A percentile compares a stretch with the other conserved stretches of the same genome.
Conservation (phyloP, 30 jellyfish, hydroid and myxozoan genomes). For the Cassiopea andromeda region DNA sequence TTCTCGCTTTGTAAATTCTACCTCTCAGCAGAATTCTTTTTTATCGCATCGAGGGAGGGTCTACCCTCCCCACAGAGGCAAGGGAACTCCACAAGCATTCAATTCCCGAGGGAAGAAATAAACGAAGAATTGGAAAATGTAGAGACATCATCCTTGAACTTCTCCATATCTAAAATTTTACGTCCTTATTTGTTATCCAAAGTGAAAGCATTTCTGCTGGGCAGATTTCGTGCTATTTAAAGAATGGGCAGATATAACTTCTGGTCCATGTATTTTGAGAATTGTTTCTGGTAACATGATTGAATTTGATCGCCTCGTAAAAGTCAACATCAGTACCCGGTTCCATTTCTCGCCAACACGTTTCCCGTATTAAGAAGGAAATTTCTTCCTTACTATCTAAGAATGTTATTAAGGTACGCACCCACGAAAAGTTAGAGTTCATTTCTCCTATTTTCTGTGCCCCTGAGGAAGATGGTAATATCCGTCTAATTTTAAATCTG, state of each 20-base stretch:
- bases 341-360: constrained; percentile 9
- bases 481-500: constrained; percentile 40
- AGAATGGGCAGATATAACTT: constrained; percentile 21
- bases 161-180: background rate
- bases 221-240: background rate
- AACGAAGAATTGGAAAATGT: constrained; percentile 12
- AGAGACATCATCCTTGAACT: background rate
- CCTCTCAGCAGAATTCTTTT: constrained; percentile 33
- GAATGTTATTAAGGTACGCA: background rate
- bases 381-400: constrained; percentile 10
- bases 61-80: background rate
- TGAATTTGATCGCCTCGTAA: constrained; percentile 1
- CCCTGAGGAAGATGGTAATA: constrained; percentile 27
- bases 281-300: constrained; percentile 3
- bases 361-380: background rate
- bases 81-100: background rate
- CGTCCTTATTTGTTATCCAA: constrained; percentile 4
- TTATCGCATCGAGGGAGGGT: constrained; percentile 48
- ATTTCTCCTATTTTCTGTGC: constrained; percentile 36
- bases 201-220: constrained; percentile 32
- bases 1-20: background rate
- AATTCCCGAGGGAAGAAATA: constrained; percentile 17
- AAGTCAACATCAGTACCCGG: background rate
- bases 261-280: constrained; percentile 28
- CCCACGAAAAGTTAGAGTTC: constrained; percentile 13